phyloP scores from a whole-genome alignment of 2,888 invertebrate species.

The Stegana nigrithorax region DNA sequence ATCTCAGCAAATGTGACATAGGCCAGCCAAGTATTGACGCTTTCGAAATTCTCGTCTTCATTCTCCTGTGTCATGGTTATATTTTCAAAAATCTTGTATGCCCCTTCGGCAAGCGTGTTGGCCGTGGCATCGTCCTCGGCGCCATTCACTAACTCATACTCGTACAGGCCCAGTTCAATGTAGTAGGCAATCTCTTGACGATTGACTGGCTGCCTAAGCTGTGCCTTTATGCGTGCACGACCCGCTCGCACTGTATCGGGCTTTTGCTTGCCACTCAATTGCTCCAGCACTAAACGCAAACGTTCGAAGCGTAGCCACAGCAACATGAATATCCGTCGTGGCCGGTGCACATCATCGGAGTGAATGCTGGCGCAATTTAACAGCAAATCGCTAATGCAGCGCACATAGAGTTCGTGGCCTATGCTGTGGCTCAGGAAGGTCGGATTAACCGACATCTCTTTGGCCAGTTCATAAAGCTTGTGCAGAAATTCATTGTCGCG shows the following conservation, averaged over 20 bases:
- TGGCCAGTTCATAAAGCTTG: constrained; percentile 63
- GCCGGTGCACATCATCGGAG: constrained; percentile 63
- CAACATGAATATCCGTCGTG: constrained; percentile 70
- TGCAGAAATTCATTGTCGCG: constrained; percentile 39
- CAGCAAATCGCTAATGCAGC: constrained; percentile 71
- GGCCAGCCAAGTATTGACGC: constrained; percentile 52
- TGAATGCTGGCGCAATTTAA: constrained; percentile 71
- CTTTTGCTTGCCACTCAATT: constrained; percentile 65
- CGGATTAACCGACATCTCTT: constrained; percentile 72
- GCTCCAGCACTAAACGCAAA: constrained; percentile 70
- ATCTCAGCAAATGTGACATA: constrained; percentile 56
- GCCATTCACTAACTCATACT: constrained; percentile 68
- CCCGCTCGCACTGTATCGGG: constrained; percentile 43
- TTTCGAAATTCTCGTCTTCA: constrained; percentile 16
- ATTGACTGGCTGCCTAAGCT: constrained; percentile 71
- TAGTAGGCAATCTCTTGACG: constrained; percentile 73
- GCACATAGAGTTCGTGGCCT: constrained; percentile 73
- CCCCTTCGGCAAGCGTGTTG: constrained; percentile 27
- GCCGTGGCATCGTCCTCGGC: constrained; percentile 56
- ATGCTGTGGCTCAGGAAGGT: constrained; percentile 73
- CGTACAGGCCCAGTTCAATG: constrained; percentile 74
- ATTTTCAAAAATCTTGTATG: constrained; percentile 68
- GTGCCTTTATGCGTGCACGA: constrained; percentile 71
- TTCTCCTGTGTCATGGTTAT: constrained; percentile 57
- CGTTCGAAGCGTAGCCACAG: constrained; percentile 76